phyloP scores from a whole-genome alignment of 2,888 invertebrate species.

The Aleiodes testaceus region DNA sequence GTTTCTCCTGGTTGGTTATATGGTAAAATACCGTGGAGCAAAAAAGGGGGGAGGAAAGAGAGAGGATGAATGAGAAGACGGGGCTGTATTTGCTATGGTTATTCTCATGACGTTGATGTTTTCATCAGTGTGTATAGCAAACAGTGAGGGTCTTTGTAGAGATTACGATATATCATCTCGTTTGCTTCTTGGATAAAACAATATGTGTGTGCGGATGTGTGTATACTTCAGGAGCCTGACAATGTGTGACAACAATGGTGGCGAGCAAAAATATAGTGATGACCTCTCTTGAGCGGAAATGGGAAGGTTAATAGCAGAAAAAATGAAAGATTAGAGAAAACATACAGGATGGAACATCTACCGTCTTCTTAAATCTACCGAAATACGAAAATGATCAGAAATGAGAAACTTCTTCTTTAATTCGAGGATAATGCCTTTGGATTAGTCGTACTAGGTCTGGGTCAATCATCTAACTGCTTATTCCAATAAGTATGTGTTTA shows the following conservation, averaged over 20 bases:
- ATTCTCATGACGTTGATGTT: constrained; percentile 22
- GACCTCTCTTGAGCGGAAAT: background rate
- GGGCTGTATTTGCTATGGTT: background rate
- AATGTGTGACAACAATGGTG: background rate
- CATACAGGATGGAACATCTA: too few relatives aligned
- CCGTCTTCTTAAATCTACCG: too few relatives aligned
- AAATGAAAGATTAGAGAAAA: background rate
- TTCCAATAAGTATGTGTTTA: too few relatives aligned
- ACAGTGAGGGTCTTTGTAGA: constrained; percentile 1
- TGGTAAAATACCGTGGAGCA: constrained; percentile 1
- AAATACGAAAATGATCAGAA: too few relatives aligned
- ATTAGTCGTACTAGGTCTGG: too few relatives aligned
- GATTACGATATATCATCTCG: constrained; percentile 16
- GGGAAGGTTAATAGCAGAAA: background rate
- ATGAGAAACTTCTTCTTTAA: too few relatives aligned
- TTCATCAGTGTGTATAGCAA: constrained; percentile 4
- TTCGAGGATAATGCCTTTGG: too few relatives aligned
- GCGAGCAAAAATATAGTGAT: background rate
- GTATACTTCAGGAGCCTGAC: background rate
- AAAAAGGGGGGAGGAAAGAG: background rate
- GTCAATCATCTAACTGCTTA: too few relatives aligned
- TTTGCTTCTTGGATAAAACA: constrained; percentile 3
- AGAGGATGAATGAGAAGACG: too few relatives aligned
- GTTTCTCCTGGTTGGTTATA: constrained; percentile 21
- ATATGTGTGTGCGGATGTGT: background rate